Evolutionary conservation across 2,888 invertebrate species (phyloP).

Genomic region (Platycheirus albimanus): DNA sequence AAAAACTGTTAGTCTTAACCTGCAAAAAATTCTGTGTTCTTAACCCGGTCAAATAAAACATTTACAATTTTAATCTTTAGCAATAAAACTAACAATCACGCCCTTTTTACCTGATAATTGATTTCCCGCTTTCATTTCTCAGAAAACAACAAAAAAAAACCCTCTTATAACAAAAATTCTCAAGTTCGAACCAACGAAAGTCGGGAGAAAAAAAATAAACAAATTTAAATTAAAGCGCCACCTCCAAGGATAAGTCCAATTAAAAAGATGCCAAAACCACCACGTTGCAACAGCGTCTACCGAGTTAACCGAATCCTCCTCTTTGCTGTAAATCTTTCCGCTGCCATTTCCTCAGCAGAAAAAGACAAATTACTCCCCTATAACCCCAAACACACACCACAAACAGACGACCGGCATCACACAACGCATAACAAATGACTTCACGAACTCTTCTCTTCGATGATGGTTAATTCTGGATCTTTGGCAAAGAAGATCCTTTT

Average conservation of each 20-base stretch:
- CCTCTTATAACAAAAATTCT: conserved; percentile 38
- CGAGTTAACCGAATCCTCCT: conserved; percentile 55
- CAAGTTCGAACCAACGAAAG: not conserved
- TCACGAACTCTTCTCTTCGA: conserved; percentile 19
- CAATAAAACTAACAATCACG: not conserved
- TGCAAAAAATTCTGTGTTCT: too few relatives aligned
- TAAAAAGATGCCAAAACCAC: conserved; percentile 41
- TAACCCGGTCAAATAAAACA: too few relatives aligned
- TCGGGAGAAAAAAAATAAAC: conserved; percentile 4
- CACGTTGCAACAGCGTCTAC: conserved; percentile 20
- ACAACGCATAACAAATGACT: conserved; percentile 67
- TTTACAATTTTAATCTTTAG: too few relatives aligned
- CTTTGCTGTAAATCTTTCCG: conserved; percentile 62
- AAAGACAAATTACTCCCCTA: conserved; percentile 63
- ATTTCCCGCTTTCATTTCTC: not conserved
- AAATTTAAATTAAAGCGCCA: conserved; percentile 65
- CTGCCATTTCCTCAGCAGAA: conserved; percentile 38
- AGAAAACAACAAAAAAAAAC: conserved; percentile 1
- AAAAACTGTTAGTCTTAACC: too few relatives aligned
- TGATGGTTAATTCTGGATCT: too few relatives aligned
- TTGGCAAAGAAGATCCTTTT: not conserved
- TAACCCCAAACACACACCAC: conserved; percentile 45
- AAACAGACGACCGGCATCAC: too few relatives aligned
- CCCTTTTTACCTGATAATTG: conserved; percentile 21
- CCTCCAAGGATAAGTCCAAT: conserved; percentile 47